These are phyloP conservation scores for Drosophila hawaiiensis DNA, from an alignment of 2,888 invertebrate species.

Conservation along the genomic window DNA sequence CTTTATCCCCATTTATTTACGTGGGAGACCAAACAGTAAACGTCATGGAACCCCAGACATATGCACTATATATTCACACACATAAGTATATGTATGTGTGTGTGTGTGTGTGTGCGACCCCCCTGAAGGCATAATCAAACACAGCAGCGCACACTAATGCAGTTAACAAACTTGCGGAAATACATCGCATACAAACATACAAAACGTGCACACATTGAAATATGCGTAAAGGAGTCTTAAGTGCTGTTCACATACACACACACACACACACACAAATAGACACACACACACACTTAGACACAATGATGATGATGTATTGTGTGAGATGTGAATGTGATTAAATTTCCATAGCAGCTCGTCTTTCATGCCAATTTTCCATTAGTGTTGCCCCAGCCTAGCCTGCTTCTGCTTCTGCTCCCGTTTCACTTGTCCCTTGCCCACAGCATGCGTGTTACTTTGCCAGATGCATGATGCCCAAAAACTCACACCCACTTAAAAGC, in stretches of 20 bases:
- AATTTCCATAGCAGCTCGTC: slow-evolving; percentile 81
- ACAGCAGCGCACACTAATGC: slow-evolving; percentile 77
- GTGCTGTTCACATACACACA: slow-evolving; percentile 55
- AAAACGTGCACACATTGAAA: slow-evolving; percentile 36
- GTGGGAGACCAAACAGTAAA: slow-evolving; percentile 62
- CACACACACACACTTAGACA: slow-evolving; percentile 32
- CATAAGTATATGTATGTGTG: slow-evolving; percentile 6
- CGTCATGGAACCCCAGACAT: slow-evolving; percentile 45
- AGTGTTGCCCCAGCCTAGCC: slow-evolving; percentile 57
- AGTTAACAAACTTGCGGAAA: slow-evolving; percentile 79
- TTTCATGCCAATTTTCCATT: slow-evolving; percentile 82
- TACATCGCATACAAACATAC: slow-evolving; percentile 42
- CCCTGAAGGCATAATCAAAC: slow-evolving; percentile 77
- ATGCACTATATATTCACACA: slow-evolving; percentile 12
- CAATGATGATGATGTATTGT: slow-evolving; percentile 80
- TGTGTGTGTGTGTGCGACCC: slow-evolving; percentile 36
- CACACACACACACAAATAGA: slow-evolving; percentile 14
- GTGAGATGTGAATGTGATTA: slow-evolving; percentile 81
- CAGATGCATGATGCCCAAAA: slow-evolving; percentile 8
- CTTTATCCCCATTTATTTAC: slow-evolving; percentile 73
- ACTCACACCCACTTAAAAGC: slow-evolving; percentile 68
- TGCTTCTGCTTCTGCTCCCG: slow-evolving; percentile 29
- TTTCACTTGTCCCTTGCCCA: slow-evolving; percentile 1
- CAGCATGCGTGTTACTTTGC: slow-evolving; percentile 10
- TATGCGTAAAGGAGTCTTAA: slow-evolving; percentile 67